Evolutionary conservation across 2,888 invertebrate genomes (phyloP), one percentile per base, ranked within the genome.

Genomic region (Thecophora atra): DNA sequence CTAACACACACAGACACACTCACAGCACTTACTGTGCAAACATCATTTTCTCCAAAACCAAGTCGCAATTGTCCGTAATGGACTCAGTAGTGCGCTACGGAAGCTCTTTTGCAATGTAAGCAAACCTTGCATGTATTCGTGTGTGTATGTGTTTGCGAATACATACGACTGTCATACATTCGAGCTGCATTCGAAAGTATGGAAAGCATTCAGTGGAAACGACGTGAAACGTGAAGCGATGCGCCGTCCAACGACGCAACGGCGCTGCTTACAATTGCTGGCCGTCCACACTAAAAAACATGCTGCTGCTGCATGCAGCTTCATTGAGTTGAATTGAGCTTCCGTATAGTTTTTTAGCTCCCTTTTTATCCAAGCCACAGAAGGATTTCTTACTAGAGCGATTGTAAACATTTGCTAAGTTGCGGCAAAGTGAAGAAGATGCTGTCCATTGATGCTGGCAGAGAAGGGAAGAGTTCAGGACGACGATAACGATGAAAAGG

Each of bases 21-120:
- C 44, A 37, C 37, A 37, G 37, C 37, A 47, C 28, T 44, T 21
- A 44, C 70, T 70, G 30, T 51, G 62, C 63, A 70, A 70, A 70
- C 70, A 70, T 70, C 51, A 70, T 70, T 70, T 70, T 58, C 68
- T 58, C 58, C 62, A 47, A 70, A 70, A 70, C 62, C 47, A 52
- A 51, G 62, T 70, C 70, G 62, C 62, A 70, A 62, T 70, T 70
- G 70, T 70, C 70, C 63, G 37, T 63, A 62, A 70, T 70, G 63
- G 52, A 70, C 70, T 63, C 68, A 17, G 47, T 47, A 17, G 62
- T 44, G 58, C 68, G 56, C 26, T 47, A 60, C 44, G 68, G 60
- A 58, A 69, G 42, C 26, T 51, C 28, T 66, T 65, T 66, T 66
- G 66, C 52, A 28, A 66, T 51, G 52, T 51, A 52, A 65, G 51